Percentiles rank a stretch among this genome's conserved stretches.
phyloP scores from a whole-genome alignment of 2,888 invertebrate genomes.

The Meta bourneti region DNA sequence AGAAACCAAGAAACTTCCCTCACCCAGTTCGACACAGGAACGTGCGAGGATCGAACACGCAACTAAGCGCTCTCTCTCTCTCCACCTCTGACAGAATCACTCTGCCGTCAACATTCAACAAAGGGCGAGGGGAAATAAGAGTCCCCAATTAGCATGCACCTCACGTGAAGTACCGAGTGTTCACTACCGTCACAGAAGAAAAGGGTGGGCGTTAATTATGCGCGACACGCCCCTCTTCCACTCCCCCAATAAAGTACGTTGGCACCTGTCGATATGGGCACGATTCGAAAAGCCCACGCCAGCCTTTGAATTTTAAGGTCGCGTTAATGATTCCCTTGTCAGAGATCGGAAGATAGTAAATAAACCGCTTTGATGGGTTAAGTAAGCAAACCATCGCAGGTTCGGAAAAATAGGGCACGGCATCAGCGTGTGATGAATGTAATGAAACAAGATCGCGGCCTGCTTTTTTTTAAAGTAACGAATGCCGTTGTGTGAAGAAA shows the following conservation, averaged over 20 bases:
- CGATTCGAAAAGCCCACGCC: constrained; percentile 2
- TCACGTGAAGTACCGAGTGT: constrained; percentile 10
- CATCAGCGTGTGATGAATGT: background rate
- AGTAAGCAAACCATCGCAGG: background rate
- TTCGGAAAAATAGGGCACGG: background rate
- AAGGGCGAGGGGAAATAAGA: background rate
- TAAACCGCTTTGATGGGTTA: background rate
- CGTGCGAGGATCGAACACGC: too few relatives aligned
- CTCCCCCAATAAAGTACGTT: constrained; percentile 31
- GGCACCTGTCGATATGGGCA: constrained; percentile 46
- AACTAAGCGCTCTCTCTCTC: too few relatives aligned
- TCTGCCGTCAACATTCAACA: too few relatives aligned
- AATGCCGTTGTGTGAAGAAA: background rate
- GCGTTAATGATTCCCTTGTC: background rate
- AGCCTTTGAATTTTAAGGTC: background rate
- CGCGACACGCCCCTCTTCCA: constrained; percentile 34
- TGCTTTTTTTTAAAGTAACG: background rate
- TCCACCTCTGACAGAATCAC: too few relatives aligned
- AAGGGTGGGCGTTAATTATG: constrained; percentile 66
- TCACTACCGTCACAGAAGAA: constrained; percentile 33
- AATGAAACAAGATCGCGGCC: background rate
- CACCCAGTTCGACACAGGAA: too few relatives aligned
- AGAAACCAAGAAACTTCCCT: too few relatives aligned
- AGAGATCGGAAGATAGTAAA: background rate
- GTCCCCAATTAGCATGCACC: constrained; percentile 9